Evolutionary conservation across 2,888 invertebrate genomes (phyloP).

Genomic region (Epistrophella euchroma): DNA sequence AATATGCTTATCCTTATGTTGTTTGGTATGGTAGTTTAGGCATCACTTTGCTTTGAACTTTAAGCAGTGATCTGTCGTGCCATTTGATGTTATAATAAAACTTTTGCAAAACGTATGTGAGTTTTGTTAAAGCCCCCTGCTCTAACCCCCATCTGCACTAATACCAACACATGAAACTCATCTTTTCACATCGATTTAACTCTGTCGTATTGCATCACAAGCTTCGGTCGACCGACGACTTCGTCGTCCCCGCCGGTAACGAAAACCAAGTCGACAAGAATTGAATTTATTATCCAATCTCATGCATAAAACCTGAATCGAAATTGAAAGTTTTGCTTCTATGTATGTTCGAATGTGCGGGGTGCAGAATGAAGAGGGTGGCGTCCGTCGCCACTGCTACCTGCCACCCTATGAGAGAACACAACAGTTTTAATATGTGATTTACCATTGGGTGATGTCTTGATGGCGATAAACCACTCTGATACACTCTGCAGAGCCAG

Average conservation of each 20-base stretch:
- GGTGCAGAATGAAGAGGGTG: conserved; percentile 10
- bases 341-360: neutral
- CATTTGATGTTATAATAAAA: conserved; percentile 70
- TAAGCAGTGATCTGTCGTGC: conserved; percentile 66
- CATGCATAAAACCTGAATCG: conserved; percentile 69
- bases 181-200: conserved; percentile 41
- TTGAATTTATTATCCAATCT: conserved; percentile 75
- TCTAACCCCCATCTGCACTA: neutral
- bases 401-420: neutral
- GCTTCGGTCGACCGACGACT: neutral
- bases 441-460: conserved; percentile 37
- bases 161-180: neutral
- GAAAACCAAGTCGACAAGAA: conserved; percentile 58
- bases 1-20: conserved; percentile 60
- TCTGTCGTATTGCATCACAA: conserved; percentile 54
- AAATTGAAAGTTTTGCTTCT: conserved; percentile 69
- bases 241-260: neutral
- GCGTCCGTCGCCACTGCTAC: neutral
- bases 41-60: conserved; percentile 64
- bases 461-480: conserved; percentile 9
- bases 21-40: conserved; percentile 35
- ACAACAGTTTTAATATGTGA: conserved; percentile 22
- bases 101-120: conserved; percentile 61
- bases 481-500: conserved; percentile 41
- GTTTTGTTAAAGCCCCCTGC: conserved; percentile 9